Percentiles rank a stretch among this genome's conserved stretches.
Conservation (phyloP, 2,113 vertebrate species). For the Lota lota region DNA sequence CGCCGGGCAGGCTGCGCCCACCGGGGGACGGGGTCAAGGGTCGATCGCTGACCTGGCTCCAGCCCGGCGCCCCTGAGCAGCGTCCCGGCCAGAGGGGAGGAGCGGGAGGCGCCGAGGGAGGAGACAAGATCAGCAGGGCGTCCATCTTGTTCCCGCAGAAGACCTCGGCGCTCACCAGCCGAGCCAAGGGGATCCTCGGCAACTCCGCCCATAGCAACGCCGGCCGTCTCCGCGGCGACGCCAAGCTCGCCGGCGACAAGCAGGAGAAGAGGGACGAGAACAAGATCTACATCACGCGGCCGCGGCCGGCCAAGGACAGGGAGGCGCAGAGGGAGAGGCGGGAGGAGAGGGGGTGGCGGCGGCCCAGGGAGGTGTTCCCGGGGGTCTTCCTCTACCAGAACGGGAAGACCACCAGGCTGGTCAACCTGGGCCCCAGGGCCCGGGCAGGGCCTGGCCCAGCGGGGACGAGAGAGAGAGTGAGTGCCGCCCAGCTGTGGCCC, state of each 20-base stretch:
- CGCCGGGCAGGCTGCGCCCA: slow-evolving; percentile 7
- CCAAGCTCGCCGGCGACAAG: slow-evolving; percentile 33
- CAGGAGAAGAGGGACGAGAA: slow-evolving; percentile 68
- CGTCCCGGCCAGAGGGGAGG: slow-evolving; percentile 27
- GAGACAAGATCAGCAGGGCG: slow-evolving; percentile 58
- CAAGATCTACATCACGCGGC: slow-evolving; percentile 90
- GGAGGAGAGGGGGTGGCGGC: slow-evolving; percentile 56
- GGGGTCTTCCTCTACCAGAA: slow-evolving; percentile 83
- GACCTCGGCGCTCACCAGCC: slow-evolving; percentile 67
- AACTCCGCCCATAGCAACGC: slow-evolving; percentile 66
- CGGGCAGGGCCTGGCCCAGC: slow-evolving; percentile 40
- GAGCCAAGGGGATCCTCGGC: slow-evolving; percentile 71
- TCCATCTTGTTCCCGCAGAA: slow-evolving; percentile 69
- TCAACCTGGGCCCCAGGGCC: slow-evolving; percentile 72
- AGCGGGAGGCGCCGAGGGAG: slow-evolving; percentile 10
- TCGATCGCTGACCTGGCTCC: slow-evolving; percentile 79
- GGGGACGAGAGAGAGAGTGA: slow-evolving; percentile 49
- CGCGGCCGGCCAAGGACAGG: slow-evolving; percentile 72
- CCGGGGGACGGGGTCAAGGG: slow-evolving; percentile 38
- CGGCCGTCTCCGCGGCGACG: slow-evolving; percentile 23
- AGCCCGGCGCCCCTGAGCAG: slow-evolving; percentile 48
- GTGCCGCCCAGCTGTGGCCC: slow-evolving; percentile 63
- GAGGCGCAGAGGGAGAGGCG: slow-evolving; percentile 53
- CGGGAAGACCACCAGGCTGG: slow-evolving; percentile 74
- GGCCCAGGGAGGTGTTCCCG: slow-evolving; percentile 76